A percentile compares a stretch with the other conserved stretches of the same genome.
Evolutionary conservation across 2,113 vertebrate species (phyloP).

Genomic region (Mesoclemmys tuberculata): DNA sequence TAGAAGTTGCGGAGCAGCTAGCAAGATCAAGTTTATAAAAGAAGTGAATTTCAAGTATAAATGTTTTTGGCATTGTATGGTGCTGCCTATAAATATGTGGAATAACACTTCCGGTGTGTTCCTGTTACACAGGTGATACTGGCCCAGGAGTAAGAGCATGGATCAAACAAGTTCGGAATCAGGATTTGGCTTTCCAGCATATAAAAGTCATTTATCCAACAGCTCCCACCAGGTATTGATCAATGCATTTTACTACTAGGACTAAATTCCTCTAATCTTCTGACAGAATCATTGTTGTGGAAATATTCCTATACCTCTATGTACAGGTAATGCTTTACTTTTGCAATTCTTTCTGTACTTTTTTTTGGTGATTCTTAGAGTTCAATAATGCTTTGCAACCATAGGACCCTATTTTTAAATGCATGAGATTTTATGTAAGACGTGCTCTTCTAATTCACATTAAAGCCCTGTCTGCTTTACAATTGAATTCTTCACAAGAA

Average conservation of each 20-base stretch:
- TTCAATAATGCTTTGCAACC: not conserved
- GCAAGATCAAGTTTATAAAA: not conserved
- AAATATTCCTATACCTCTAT: not conserved
- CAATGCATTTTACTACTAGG: not conserved
- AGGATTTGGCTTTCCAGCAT: slow-evolving; percentile 88
- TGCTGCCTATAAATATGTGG: not conserved
- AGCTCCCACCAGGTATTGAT: slow-evolving; percentile 85
- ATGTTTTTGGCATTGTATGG: not conserved
- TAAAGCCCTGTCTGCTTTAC: not conserved
- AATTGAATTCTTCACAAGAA: not conserved
- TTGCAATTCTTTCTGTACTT: not conserved
- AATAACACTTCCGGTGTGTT: slow-evolving; percentile 4
- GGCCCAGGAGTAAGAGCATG: slow-evolving; percentile 84
- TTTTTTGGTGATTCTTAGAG: not conserved
- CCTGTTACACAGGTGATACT: slow-evolving; percentile 83
- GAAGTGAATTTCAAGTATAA: not conserved
- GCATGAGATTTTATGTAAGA: not conserved
- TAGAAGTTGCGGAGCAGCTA: not conserved
- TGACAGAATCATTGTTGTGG: not conserved
- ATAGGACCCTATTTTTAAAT: not conserved
- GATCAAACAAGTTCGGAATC: slow-evolving; percentile 84
- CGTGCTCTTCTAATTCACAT: not conserved
- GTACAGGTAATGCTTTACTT: not conserved
- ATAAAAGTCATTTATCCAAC: slow-evolving; percentile 92
- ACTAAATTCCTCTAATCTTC: slow-evolving; percentile 4